Percentiles rank a stretch among this genome's conserved stretches.
phyloP scores from a whole-genome alignment of 2,797 vertebrate species.

The Rousettus madagascariensis region DNA sequence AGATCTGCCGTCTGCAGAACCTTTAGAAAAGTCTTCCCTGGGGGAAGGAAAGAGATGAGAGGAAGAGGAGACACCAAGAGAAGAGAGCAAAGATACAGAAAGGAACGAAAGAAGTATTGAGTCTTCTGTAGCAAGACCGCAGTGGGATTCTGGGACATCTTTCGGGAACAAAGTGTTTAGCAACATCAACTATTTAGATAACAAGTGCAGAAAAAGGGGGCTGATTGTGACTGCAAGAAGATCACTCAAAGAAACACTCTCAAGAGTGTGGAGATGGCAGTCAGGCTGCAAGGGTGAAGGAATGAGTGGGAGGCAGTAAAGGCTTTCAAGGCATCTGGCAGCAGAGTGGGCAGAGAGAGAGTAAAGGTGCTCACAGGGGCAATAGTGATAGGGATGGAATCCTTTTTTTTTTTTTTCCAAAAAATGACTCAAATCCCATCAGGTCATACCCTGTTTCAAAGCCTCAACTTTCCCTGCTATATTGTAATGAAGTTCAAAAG shows the following conservation, averaged over 20 bases:
- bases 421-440: background rate
- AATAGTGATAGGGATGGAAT: background rate
- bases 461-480: background rate
- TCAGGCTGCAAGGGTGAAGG: conserved; percentile 42
- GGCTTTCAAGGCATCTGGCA: conserved; percentile 37
- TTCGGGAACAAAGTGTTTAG: background rate
- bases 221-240: background rate
- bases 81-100: background rate
- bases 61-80: background rate
- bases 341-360: background rate
- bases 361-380: background rate
- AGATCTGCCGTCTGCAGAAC: background rate
- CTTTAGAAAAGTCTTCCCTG: background rate
- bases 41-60: background rate
- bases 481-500: background rate
- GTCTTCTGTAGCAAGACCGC: background rate
- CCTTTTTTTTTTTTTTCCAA: background rate
- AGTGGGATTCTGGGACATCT: background rate
- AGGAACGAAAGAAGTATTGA: background rate
- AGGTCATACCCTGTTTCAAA: background rate
- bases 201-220: background rate
- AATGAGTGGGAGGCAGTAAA: conserved; percentile 28
- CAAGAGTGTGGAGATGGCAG: background rate
- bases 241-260: conserved; percentile 34
- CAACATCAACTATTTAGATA: background rate